Evolutionary conservation across 2,888 invertebrate genomes (phyloP).

Genomic region (Pammene aurita): DNA sequence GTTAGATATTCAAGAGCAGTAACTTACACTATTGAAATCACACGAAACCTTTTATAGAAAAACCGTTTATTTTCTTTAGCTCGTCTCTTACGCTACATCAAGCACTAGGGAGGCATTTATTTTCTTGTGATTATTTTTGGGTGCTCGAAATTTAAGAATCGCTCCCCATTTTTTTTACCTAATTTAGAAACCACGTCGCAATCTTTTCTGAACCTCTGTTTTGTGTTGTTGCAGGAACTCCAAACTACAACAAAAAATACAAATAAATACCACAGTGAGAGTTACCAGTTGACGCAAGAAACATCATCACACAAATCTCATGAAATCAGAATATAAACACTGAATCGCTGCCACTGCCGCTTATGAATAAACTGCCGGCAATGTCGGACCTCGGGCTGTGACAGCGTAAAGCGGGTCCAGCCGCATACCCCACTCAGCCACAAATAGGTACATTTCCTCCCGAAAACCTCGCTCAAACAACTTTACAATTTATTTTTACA

Average conservation of each 20-base stretch:
- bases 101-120: too few species aligned
- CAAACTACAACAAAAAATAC: background rate
- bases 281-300: background rate
- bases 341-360: constrained; percentile 42
- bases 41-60: too few species aligned
- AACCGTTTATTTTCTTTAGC: too few species aligned
- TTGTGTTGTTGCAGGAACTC: constrained; percentile 6
- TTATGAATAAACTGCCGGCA: constrained; percentile 41
- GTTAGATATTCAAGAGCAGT: too few species aligned
- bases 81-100: too few species aligned
- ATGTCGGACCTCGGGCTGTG: constrained; percentile 58
- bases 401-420: constrained; percentile 79
- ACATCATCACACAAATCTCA: background rate
- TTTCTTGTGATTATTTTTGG: too few species aligned
- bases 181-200: too few species aligned
- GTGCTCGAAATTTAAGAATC: too few species aligned
- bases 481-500: constrained; percentile 35
- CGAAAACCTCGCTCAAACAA: constrained; percentile 31
- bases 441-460: constrained; percentile 74
- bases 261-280: background rate
- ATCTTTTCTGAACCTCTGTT: too few species aligned
- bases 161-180: too few species aligned
- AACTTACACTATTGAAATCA: background rate
- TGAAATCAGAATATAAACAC: background rate
- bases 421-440: constrained; percentile 56